These are phyloP conservation scores for Alca torda DNA, from an alignment of 2,797 vertebrate genomes.

Conservation along the genomic window DNA sequence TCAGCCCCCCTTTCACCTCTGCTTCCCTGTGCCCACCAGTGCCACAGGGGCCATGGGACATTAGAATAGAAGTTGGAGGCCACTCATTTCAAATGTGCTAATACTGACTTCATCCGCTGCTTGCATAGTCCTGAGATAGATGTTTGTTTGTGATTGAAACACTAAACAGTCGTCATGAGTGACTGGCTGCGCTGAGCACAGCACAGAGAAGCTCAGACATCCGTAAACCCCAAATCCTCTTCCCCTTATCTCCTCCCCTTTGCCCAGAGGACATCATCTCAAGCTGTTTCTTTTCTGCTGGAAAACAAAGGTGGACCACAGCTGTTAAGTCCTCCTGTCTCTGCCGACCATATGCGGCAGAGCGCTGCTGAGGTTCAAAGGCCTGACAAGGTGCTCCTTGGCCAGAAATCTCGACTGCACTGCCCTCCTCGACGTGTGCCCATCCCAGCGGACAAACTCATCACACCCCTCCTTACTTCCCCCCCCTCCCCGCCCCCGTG, in stretches of 20 bases:
- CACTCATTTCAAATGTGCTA: neutral
- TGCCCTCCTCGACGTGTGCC: neutral
- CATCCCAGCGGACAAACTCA: neutral
- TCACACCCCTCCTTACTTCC: fast-evolving
- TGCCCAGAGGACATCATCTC: neutral
- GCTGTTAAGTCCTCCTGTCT: neutral
- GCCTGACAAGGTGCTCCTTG: neutral
- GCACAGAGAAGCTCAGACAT: neutral
- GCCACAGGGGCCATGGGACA: too few species aligned
- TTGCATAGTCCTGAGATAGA: fast-evolving
- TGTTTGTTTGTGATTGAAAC: neutral
- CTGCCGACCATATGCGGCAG: fast-evolving
- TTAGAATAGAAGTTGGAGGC: neutral
- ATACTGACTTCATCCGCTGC: neutral
- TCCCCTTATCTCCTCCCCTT: neutral
- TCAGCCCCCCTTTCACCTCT: neutral
- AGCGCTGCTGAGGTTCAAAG: neutral
- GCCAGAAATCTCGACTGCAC: too few species aligned
- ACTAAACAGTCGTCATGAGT: neutral
- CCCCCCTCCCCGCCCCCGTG: too few species aligned
- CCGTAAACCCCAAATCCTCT: neutral
- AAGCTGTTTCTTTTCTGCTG: neutral
- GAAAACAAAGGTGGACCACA: neutral
- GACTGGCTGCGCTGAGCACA: neutral
- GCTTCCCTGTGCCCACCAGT: neutral